These are phyloP conservation scores for Amyelois transitella DNA, from an alignment of 1,140 invertebrate species.

Conservation along the genomic window DNA sequence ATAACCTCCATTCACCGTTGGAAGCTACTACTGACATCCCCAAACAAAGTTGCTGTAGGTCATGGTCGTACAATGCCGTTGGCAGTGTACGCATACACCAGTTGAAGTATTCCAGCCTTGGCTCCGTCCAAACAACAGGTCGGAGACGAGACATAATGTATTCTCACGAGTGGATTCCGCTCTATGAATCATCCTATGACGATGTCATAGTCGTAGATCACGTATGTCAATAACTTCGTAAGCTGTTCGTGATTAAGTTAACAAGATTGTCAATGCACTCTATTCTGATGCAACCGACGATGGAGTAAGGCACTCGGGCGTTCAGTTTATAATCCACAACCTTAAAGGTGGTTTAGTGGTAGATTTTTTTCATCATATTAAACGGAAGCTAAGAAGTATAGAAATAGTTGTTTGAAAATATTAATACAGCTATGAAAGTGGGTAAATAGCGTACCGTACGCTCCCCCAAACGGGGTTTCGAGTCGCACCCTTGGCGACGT, in stretches of 20 bases:
- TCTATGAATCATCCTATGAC: neutral
- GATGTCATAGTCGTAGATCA: neutral
- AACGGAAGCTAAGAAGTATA: too few species aligned
- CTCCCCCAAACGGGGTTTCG: constrained; percentile 10
- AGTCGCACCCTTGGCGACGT: constrained; percentile 23
- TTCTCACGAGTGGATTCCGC: neutral
- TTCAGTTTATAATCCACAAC: neutral
- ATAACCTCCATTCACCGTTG: neutral
- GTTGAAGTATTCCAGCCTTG: neutral
- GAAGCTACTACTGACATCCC: neutral
- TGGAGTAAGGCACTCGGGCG: neutral
- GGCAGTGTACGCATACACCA: constrained; percentile 18
- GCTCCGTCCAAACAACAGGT: neutral
- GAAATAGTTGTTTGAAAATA: neutral
- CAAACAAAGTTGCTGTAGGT: constrained; percentile 18
- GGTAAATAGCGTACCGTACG: neutral
- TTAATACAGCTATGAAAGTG: neutral
- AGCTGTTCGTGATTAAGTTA: neutral
- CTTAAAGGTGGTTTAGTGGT: neutral
- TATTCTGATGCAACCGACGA: neutral
- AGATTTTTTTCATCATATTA: too few species aligned
- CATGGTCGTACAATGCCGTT: constrained; percentile 15
- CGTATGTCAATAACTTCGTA: neutral
- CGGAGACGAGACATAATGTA: neutral
- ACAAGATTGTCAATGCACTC: neutral